These are phyloP conservation scores for Halichondria panicea DNA, from an alignment of 37 sponge, comb jelly and placozoan species.

Conservation along the genomic window DNA sequence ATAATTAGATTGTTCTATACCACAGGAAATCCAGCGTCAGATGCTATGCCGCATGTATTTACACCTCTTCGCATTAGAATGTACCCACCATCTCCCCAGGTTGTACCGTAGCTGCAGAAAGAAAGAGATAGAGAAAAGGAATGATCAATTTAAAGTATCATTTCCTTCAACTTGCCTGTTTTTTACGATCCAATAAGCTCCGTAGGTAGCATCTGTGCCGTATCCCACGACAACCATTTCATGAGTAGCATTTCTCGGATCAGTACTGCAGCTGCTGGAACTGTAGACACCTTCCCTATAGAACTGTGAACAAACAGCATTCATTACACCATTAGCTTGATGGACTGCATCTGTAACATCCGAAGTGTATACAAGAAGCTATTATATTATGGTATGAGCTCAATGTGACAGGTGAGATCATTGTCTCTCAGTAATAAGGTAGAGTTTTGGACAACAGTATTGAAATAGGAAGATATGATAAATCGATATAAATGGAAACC, in stretches of 20 bases:
- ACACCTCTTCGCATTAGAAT: neutral
- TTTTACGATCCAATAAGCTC: constrained; percentile 17
- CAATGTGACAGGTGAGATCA: no score
- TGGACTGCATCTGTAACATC: no score
- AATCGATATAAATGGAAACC: no score
- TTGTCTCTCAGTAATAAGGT: no score
- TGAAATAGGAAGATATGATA: no score
- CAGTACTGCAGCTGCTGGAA: neutral
- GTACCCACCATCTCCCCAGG: constrained; percentile 21
- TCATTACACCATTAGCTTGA: no score
- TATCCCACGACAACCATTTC: constrained; percentile 39
- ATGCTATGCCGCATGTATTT: constrained; percentile 28
- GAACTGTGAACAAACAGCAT: no score
- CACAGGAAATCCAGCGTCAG: constrained; percentile 19
- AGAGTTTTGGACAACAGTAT: no score
- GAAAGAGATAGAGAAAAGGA: neutral
- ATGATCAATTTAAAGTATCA: neutral
- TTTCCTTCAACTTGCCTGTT: neutral
- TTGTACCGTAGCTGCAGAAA: constrained; percentile 4
- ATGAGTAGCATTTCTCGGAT: neutral
- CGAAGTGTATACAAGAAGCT: no score
- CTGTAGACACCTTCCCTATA: constrained; percentile 11
- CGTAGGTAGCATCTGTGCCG: neutral
- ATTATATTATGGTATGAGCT: no score
- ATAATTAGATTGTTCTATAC: neutral